phyloP scores from a whole-genome alignment of 2,888 invertebrate species.

The Sarcophaga rosellei region DNA sequence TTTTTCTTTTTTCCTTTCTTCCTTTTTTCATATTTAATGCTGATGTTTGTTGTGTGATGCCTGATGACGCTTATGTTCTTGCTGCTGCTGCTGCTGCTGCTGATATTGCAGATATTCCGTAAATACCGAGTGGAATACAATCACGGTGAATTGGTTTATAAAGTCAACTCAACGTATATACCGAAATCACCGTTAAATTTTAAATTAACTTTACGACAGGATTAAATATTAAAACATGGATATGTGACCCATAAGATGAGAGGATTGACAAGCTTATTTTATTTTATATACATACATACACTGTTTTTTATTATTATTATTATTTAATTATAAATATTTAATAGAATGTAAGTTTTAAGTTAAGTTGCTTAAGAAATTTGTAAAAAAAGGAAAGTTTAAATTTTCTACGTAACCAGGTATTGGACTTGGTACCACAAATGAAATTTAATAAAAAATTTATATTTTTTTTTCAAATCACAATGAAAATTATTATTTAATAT shows the following conservation, averaged over 20 bases:
- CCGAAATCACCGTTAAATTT: conserved; percentile 88
- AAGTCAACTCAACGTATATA: conserved; percentile 88
- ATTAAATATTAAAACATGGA: conserved; percentile 68
- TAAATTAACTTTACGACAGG: conserved; percentile 82
- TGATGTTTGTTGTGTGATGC: neutral
- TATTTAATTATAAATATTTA: neutral
- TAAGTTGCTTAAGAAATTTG: neutral
- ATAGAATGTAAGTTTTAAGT: conserved; percentile 19
- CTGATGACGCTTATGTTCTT: neutral
- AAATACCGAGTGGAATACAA: conserved; percentile 87
- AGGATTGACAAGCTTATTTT: too few relatives aligned
- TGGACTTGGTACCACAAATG: too few relatives aligned
- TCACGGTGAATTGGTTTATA: conserved; percentile 86
- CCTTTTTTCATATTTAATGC: neutral
- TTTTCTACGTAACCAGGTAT: too few relatives aligned
- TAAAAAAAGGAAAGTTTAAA: neutral
- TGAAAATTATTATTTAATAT: too few relatives aligned
- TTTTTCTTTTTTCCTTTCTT: neutral
- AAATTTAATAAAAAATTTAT: too few relatives aligned
- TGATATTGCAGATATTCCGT: conserved; percentile 85
- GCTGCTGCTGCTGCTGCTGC: conserved; percentile 39
- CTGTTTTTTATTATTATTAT: too few relatives aligned
- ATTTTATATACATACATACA: too few relatives aligned
- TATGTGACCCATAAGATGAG: neutral
- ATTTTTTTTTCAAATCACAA: too few relatives aligned